Conservation (phyloP, 2,113 vertebrate species). For the Dromiciops gliroides region DNA sequence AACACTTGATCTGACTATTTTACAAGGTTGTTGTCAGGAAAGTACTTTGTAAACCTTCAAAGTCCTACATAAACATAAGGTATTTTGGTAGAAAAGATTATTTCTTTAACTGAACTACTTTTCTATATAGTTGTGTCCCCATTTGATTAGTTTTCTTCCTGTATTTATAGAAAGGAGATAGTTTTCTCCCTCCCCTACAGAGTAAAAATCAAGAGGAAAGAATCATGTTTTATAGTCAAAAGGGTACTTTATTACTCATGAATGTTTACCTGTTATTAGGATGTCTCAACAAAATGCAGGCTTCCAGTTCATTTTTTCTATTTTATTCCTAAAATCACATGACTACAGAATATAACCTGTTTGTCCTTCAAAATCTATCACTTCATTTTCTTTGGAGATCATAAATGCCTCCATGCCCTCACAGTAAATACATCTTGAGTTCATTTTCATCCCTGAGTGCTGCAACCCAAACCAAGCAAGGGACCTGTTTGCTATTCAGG, state of each 20-base stretch:
- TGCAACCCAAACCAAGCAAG: neutral
- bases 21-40: neutral
- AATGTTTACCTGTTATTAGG: neutral
- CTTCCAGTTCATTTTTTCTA: neutral
- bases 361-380: conserved; percentile 15
- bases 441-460: neutral
- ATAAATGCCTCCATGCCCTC: neutral
- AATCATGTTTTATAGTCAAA: neutral
- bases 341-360: neutral
- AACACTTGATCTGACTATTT: neutral
- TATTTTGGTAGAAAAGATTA: neutral
- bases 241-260: neutral
- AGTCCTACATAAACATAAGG: too few relatives aligned
- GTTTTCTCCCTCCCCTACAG: neutral
- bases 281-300: neutral
- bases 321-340: neutral
- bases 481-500: accelerated
- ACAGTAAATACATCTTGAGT: neutral
- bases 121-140: neutral
- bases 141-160: neutral
- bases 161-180: neutral
- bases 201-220: neutral
- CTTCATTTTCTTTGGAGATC: conserved; percentile 35
- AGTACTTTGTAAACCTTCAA: neutral
- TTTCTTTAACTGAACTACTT: neutral